phyloP scores from a whole-genome alignment of 2,113 vertebrate genomes.

The Hassar affinis region DNA sequence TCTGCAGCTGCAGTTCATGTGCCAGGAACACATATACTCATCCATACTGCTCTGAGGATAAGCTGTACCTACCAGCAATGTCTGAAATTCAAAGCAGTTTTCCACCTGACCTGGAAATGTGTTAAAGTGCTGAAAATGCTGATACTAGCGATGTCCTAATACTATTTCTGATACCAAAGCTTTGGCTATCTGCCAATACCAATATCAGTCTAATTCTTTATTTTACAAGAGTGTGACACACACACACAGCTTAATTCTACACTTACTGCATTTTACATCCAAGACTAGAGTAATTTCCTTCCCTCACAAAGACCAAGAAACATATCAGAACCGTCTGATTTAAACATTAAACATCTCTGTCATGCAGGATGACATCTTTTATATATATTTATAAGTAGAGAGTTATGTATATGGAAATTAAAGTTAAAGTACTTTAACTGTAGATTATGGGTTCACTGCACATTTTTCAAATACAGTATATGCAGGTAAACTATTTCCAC shows the following conservation, averaged over 20 bases:
- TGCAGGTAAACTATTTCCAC: not conserved
- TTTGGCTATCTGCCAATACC: too few species aligned
- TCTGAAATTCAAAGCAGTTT: not conserved
- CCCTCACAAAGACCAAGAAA: not conserved
- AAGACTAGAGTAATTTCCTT: not conserved
- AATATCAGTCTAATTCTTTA: too few species aligned
- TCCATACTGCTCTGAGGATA: not conserved
- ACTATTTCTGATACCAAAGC: too few species aligned
- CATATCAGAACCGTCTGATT: not conserved
- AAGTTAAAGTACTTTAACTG: not conserved
- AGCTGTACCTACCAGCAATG: not conserved
- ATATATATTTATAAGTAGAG: not conserved
- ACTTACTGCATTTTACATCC: too few species aligned
- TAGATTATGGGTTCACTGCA: not conserved
- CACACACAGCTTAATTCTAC: too few species aligned
- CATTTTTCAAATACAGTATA: not conserved
- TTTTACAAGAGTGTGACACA: too few species aligned
- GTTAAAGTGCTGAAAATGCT: too few species aligned
- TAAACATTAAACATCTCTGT: not conserved
- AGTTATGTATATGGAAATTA: not conserved
- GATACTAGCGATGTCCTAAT: too few species aligned
- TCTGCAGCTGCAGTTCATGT: conserved; percentile 34
- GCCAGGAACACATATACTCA: conserved; percentile 20
- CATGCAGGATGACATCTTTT: not conserved
- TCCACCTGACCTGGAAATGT: conserved; percentile 12